Evolutionary conservation across 2,888 invertebrate species (phyloP).

Genomic region (Allophyes oxyacanthae): DNA sequence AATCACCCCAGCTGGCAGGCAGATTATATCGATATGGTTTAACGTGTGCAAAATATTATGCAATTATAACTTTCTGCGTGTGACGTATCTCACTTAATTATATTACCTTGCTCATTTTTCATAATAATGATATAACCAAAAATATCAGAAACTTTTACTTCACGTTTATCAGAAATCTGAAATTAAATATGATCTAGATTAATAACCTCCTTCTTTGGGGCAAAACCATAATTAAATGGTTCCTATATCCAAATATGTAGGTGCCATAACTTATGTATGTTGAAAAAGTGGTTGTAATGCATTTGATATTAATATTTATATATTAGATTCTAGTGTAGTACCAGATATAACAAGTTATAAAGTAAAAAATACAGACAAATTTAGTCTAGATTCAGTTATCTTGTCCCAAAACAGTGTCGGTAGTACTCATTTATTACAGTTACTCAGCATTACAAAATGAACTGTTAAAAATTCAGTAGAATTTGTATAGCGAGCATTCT

Average conservation of each 20-base stretch:
- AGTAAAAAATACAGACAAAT: conserved; percentile 1
- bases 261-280: conserved; percentile 6
- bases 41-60: conserved; percentile 1
- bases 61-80: conserved; percentile 21
- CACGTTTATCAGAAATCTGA: conserved; percentile 4
- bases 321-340: too few species aligned
- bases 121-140: conserved; percentile 13
- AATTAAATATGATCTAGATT: conserved; percentile 31
- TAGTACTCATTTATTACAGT: conserved; percentile 43
- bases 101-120: conserved; percentile 4
- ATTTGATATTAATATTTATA: conserved; percentile 4
- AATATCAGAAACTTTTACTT: too few species aligned
- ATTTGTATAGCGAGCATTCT: conserved; percentile 71
- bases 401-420: background rate
- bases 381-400: background rate
- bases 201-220: conserved; percentile 21
- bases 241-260: conserved; percentile 20
- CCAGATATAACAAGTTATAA: too few species aligned
- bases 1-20: too few species aligned
- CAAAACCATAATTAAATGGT: conserved; percentile 10
- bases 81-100: background rate
- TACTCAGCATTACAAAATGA: conserved; percentile 64
- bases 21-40: too few species aligned
- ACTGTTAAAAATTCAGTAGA: conserved; percentile 70
- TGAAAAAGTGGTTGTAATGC: conserved; percentile 10